A percentile compares a stretch with the other conserved stretches of the same genome.
Conservation (phyloP, 2,888 invertebrate species). For the Lissocephala sabroskyi region DNA sequence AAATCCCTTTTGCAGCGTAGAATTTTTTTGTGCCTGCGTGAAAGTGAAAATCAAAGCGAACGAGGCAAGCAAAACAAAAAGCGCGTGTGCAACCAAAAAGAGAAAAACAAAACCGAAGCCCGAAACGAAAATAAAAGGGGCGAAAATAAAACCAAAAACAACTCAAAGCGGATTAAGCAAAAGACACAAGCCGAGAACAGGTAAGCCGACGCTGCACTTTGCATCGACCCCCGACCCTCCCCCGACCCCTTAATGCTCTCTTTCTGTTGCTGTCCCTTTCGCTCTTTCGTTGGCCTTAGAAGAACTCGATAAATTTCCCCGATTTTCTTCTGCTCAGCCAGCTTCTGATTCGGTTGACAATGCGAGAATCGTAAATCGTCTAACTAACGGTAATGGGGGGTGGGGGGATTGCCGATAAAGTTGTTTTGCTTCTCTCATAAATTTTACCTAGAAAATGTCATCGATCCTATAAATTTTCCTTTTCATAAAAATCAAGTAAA, state of each 20-base stretch:
- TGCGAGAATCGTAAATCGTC: too few relatives aligned
- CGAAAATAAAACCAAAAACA: constrained; percentile 12
- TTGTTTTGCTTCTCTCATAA: too few relatives aligned
- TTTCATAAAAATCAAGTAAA: too few relatives aligned
- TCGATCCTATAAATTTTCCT: too few relatives aligned
- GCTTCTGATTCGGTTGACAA: too few relatives aligned
- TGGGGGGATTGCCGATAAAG: too few relatives aligned
- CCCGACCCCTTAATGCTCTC: not conserved
- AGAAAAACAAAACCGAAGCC: too few relatives aligned
- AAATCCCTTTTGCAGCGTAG: constrained; percentile 26
- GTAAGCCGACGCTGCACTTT: constrained; percentile 23
- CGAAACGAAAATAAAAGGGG: constrained; percentile 2
- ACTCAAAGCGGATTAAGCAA: constrained; percentile 17
- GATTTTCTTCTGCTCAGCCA: too few relatives aligned
- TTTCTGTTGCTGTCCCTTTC: constrained; percentile 2
- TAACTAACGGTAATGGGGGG: too few relatives aligned
- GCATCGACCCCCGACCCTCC: not conserved
- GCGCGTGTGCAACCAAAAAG: constrained; percentile 42
- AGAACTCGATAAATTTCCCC: too few relatives aligned
- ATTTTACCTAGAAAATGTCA: too few relatives aligned
- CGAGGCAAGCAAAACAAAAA: constrained; percentile 57
- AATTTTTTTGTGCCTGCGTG: constrained; percentile 54
- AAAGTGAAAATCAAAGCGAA: constrained; percentile 58
- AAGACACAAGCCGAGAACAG: constrained; percentile 29
- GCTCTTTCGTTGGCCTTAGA: too few relatives aligned